Evolutionary conservation across 2,113 vertebrate genomes (phyloP).

Genomic region (Cyanoderma ruficeps): DNA sequence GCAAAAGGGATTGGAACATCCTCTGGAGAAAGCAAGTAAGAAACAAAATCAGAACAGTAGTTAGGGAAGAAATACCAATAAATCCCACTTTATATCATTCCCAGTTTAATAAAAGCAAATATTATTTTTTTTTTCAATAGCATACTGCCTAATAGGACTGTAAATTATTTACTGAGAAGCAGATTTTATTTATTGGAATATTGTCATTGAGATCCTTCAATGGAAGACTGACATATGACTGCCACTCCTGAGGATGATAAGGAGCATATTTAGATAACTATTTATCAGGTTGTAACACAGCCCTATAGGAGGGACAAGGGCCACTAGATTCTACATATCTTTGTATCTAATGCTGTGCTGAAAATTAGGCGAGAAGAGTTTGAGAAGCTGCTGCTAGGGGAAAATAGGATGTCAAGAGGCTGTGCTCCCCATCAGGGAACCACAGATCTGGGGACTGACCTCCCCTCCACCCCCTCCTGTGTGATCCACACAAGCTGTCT

Average conservation of each 20-base stretch:
- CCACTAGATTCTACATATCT: background rate
- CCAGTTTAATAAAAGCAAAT: background rate
- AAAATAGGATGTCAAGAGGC: fast-evolving
- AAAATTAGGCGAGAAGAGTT: background rate
- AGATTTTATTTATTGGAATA: background rate
- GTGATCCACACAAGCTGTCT: background rate
- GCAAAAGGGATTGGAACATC: background rate
- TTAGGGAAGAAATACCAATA: background rate
- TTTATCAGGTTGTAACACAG: background rate
- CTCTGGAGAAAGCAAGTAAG: background rate
- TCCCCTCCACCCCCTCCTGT: fast-evolving
- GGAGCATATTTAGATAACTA: background rate
- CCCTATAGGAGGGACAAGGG: background rate
- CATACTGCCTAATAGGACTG: background rate
- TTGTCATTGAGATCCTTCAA: background rate
- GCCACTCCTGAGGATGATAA: background rate
- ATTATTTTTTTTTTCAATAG: background rate
- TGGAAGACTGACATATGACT: background rate
- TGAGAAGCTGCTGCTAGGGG: background rate
- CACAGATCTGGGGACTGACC: no score
- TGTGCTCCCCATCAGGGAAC: background rate
- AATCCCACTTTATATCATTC: background rate
- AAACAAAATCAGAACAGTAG: background rate
- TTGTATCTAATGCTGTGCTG: background rate
- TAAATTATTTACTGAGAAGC: background rate